Evolutionary conservation across 2,797 vertebrate species (phyloP).

Genomic region (Sebastes vulpes): DNA sequence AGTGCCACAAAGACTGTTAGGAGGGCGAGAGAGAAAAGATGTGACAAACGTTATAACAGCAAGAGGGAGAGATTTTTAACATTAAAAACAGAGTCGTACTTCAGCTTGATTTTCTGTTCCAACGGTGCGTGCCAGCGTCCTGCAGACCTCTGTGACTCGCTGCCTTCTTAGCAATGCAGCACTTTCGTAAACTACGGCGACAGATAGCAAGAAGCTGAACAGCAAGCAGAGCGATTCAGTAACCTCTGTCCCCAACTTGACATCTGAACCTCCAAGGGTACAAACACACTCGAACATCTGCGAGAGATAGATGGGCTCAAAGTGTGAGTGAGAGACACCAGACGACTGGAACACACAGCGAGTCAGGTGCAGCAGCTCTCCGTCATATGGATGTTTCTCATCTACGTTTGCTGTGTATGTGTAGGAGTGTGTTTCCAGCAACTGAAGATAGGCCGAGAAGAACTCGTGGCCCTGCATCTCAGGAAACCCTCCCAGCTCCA

Average conservation of each 20-base stretch:
- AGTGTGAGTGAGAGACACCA: conserved; percentile 65
- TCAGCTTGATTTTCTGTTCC: conserved; percentile 88
- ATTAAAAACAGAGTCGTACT: conserved; percentile 66
- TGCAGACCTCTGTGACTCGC: conserved; percentile 87
- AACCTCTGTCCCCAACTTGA: conserved; percentile 84
- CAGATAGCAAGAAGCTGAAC: conserved; percentile 89
- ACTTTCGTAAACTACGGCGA: conserved; percentile 90
- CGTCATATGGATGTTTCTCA: conserved; percentile 81
- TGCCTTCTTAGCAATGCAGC: conserved; percentile 85
- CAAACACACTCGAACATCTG: conserved; percentile 91
- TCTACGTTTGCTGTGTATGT: conserved; percentile 63
- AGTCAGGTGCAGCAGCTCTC: conserved; percentile 88
- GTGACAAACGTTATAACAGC: background rate
- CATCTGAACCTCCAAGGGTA: conserved; percentile 75
- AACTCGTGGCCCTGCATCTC: conserved; percentile 87
- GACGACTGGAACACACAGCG: conserved; percentile 86
- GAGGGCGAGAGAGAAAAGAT: background rate
- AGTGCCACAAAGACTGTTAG: background rate
- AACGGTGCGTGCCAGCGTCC: conserved; percentile 84
- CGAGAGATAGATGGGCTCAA: conserved; percentile 91
- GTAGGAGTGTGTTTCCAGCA: conserved; percentile 84
- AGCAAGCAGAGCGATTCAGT: conserved; percentile 88
- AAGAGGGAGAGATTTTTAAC: background rate
- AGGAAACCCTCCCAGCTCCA: conserved; percentile 90
- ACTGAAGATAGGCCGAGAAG: conserved; percentile 88